Evolutionary conservation across 2,797 vertebrate species (phyloP), one percentile per base, ranked within the genome.

Genomic region (Sebastes hubbsi): DNA sequence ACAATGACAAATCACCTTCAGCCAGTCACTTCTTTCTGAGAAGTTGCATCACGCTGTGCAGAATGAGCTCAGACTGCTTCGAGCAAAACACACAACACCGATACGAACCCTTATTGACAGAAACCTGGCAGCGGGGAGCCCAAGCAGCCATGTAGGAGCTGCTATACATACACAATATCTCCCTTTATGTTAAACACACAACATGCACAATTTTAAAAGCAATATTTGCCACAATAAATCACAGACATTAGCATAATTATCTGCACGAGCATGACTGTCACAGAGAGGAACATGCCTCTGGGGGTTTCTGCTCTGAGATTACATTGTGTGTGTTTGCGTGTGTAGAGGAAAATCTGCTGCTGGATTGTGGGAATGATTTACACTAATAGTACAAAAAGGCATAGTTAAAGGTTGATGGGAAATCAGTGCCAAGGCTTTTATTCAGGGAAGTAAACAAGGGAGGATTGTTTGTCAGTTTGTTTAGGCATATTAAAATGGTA

Each of bases 1-100:
- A 83, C 78, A 27, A 11, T 69, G 81, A 87, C 38, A 38, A 65
- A 84, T 80, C 49, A 29, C 72, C 65, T 72, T 67, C 59, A 27
- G 20, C 52, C 75, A n/a, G 58, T 58, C 77, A 42, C 27, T 16
- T 27, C 65, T 63, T 42, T 42, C 61, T 36, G 73, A 82, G 76
- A 74, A 72, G 73, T 73, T 20, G 7, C 54, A 22, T 52, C 65
- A 70, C 4, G 65, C 64, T 30, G 80, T 12, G 70, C 38, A 67
- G 38, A 25, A 61, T 16, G 22, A 72, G 42, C 58, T 69, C 42
- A 18, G 42, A 46, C 67, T 59, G 75, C 66, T 75, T 30, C 7
- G 36, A 72, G 62, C 69, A 68, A 70, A 77, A 75, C 55, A 78
- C 64, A 29, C 16, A 64, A 78, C 46, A 42, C 22, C 71, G 32